These are phyloP conservation scores for Hymenochirus boettgeri DNA, from an alignment of 2,113 vertebrate species.

Conservation along the genomic window DNA sequence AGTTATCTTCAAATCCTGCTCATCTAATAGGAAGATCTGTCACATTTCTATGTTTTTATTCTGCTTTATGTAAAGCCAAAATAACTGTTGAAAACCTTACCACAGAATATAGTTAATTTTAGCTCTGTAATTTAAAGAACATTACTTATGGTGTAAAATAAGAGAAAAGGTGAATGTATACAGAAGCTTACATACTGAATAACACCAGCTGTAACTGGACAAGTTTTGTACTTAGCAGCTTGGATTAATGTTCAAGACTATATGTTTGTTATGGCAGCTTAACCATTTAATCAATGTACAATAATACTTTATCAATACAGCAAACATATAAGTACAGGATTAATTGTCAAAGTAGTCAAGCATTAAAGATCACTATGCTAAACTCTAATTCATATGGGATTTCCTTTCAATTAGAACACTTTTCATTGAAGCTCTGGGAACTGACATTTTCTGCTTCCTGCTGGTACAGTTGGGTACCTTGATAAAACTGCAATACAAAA, in stretches of 20 bases:
- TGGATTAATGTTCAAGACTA: constrained; percentile 49
- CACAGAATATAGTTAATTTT: too few species aligned
- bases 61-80: too few species aligned
- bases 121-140: too few species aligned
- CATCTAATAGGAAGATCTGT: too few species aligned
- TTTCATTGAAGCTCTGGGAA: not conserved
- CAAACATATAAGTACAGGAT: constrained; percentile 61
- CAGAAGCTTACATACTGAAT: constrained; percentile 52
- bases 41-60: too few species aligned
- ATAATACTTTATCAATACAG: constrained; percentile 66
- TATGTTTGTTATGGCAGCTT: constrained; percentile 61
- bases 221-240: constrained; percentile 55
- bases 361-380: constrained; percentile 54
- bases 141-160: constrained; percentile 69
- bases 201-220: constrained; percentile 50
- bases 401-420: constrained; percentile 43
- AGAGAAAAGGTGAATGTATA: constrained; percentile 58
- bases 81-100: too few species aligned
- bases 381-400: constrained; percentile 47
- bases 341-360: constrained; percentile 61
- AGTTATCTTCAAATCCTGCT: too few species aligned
- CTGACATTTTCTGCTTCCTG: not conserved
- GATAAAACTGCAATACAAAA: not conserved
- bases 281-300: constrained; percentile 64
- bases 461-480: not conserved